Evolutionary conservation across 2,888 invertebrate species (phyloP).

Genomic region (Camptogramma bilineatum): DNA sequence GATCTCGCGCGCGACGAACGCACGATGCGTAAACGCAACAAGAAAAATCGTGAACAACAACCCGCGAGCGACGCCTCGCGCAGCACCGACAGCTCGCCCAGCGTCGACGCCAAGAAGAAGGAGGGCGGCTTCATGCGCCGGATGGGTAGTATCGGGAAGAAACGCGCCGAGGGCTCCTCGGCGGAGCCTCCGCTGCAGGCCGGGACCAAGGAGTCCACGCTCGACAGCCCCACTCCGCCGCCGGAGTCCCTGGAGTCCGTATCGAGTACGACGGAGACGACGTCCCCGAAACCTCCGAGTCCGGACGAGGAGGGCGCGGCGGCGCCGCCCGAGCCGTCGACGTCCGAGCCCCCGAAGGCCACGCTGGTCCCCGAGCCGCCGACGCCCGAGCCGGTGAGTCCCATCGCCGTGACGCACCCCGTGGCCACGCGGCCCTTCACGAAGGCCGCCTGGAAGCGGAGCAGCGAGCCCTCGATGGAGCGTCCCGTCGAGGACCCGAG

Average conservation of each 20-base stretch:
- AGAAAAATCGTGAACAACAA: constrained; percentile 68
- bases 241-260: constrained; percentile 23
- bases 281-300: constrained; percentile 36
- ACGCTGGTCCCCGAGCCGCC: constrained; percentile 42
- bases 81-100: constrained; percentile 63
- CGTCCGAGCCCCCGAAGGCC: constrained; percentile 33
- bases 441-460: constrained; percentile 82
- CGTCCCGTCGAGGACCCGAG: constrained; percentile 77
- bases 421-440: constrained; percentile 84
- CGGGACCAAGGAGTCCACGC: constrained; percentile 46
- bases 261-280: constrained; percentile 29
- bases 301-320: constrained; percentile 32
- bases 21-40: constrained; percentile 83
- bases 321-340: constrained; percentile 18
- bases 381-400: constrained; percentile 61
- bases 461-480: constrained; percentile 72
- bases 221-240: constrained; percentile 36
- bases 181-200: constrained; percentile 53
- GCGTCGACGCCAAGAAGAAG: constrained; percentile 61
- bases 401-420: constrained; percentile 77
- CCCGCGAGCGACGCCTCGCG: constrained; percentile 61
- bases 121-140: constrained; percentile 69
- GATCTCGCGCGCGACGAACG: constrained; percentile 79
- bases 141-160: constrained; percentile 76
- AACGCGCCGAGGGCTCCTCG: constrained; percentile 62